phyloP scores from a whole-genome alignment of 2,888 invertebrate species.

The Argyra leucocephala region DNA sequence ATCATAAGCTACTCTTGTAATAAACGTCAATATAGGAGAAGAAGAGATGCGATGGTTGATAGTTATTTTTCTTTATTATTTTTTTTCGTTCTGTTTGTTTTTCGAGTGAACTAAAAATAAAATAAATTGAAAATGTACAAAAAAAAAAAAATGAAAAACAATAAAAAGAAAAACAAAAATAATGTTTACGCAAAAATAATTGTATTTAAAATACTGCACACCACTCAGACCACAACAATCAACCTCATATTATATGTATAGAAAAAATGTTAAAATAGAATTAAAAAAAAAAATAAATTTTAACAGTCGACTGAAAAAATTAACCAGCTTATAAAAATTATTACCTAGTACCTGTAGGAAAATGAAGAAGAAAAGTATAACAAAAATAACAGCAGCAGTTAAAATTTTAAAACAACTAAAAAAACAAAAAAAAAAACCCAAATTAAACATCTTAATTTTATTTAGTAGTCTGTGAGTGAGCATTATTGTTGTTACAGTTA shows the following conservation, averaged over 20 bases:
- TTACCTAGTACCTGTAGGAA: background rate
- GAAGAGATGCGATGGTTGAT: constrained; percentile 4
- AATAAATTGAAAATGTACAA: too few relatives aligned
- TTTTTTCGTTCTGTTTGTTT: too few relatives aligned
- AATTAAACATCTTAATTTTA: too few relatives aligned
- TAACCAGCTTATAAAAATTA: too few relatives aligned
- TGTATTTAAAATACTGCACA: background rate
- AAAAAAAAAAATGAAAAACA: too few relatives aligned
- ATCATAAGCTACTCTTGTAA: background rate
- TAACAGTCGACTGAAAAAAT: too few relatives aligned
- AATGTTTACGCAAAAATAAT: background rate
- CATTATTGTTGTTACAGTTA: background rate
- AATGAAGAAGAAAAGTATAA: too few relatives aligned
- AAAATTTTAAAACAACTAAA: background rate
- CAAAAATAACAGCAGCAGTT: background rate
- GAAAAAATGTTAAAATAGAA: too few relatives aligned
- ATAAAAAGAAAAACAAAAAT: background rate
- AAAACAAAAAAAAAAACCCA: too few relatives aligned
- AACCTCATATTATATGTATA: background rate
- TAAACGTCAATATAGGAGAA: background rate
- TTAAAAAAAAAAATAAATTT: too few relatives aligned
- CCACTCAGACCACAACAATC: background rate
- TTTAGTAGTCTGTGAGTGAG: too few relatives aligned
- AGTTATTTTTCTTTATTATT: background rate
- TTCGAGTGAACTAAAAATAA: too few relatives aligned